Base-by-base conservation (phyloP, 2,888 invertebrate species). In the Euproctis similis region DNA sequence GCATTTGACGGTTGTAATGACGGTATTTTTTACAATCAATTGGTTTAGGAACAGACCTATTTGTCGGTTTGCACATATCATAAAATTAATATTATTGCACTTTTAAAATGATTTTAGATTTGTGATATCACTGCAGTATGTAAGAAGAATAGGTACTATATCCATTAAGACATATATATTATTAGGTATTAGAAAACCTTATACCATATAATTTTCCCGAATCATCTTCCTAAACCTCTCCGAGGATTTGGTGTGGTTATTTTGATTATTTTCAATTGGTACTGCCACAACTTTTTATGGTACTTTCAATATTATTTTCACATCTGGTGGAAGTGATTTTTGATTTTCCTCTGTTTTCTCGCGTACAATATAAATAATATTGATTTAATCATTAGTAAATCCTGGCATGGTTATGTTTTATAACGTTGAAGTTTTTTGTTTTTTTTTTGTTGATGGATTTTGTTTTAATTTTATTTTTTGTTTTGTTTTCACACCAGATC, bases 231-330 rank as follows among this genome's bases (percentile, higher is more conserved):
- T 70, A 59, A 64, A 78, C 84, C 84, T 70, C 77, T 84, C 84
- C 82, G 66, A 76, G 84, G 84, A 82, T 84, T 84, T 84, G 84
- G 84, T 84, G 84, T 84, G 84, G 71, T 84, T 82, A 74, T 77
- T 80, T 80, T 78, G 58, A 62, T 80, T n/a, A n/a, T n/a, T n/a
- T n/a, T 73, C 75, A 44, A 67, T 69, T 69, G 54, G 53, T 57
- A 53, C n/a, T n/a, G 51, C 47, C 60, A 67, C 70, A 69, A 58
- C 67, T 69, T 77, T 68, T 51, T 61, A 42, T 66, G n/a, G n/a
- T n/a, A n/a, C 53, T 74, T 76, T 64, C 57, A 40, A 63, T 77
- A n/a, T 80, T 78, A 59, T 76, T 80, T 76, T 77, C 53, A 70
- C 72, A 77, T 82, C 78, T 80, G 81, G 80, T 84, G 82, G 80